Conservation (phyloP, 2,113 vertebrate genomes). For the Cinclus cinclus region DNA sequence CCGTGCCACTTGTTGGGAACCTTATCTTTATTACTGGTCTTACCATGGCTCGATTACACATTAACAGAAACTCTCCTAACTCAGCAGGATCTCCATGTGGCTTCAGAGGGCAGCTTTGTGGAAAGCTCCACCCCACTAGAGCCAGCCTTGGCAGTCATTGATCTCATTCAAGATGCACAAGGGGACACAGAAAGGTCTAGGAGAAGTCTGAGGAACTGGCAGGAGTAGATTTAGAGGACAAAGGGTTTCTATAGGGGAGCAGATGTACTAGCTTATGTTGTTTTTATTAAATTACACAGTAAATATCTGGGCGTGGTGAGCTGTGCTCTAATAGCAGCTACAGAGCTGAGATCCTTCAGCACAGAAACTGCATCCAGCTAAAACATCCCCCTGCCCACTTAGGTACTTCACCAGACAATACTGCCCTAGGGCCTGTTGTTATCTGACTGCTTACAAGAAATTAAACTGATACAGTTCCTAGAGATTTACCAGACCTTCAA, state of each 20-base stretch:
- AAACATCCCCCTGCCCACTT: background rate
- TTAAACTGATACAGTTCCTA: background rate
- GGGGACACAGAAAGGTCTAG: background rate
- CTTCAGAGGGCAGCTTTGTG: constrained; percentile 5
- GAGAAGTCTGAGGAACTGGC: background rate
- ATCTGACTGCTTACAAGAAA: background rate
- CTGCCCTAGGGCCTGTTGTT: background rate
- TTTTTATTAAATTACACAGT: background rate
- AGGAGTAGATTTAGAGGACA: constrained; percentile 12
- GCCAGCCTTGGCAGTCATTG: background rate
- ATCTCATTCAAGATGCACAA: background rate
- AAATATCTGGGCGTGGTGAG: background rate
- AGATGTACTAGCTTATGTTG: background rate
- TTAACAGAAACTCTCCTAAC: constrained; percentile 10
- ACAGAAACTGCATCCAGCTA: background rate
- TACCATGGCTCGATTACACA: background rate
- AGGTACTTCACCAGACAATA: background rate
- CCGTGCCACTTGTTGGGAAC: background rate
- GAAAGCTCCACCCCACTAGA: background rate
- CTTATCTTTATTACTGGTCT: constrained; percentile 38
- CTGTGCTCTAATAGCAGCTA: background rate
- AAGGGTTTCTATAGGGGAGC: background rate
- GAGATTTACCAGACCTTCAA: background rate
- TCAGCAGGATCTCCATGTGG: constrained; percentile 21
- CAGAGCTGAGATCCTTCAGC: background rate